A percentile compares a stretch with the other conserved stretches of the same genome.
Conservation (phyloP, 2,888 invertebrate genomes). For the Pterostichus madidus region DNA sequence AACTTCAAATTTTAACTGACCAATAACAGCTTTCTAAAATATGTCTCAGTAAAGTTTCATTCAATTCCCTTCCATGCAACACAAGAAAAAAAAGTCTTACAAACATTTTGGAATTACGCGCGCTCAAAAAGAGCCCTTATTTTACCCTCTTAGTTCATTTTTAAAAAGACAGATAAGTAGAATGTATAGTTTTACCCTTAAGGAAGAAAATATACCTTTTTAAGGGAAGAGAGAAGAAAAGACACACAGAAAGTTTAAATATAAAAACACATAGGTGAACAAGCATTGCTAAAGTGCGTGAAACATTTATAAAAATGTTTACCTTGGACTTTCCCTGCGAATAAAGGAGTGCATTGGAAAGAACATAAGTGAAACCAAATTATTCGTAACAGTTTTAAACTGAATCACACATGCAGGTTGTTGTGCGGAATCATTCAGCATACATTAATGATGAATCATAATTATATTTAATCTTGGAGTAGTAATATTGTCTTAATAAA, state of each 20-base stretch:
- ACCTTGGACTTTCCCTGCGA: conserved; percentile 64
- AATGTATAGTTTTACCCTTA: too few relatives aligned
- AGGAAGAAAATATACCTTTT: conserved; percentile 6
- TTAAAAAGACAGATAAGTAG: background rate
- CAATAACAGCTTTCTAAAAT: too few relatives aligned
- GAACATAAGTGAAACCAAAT: conserved; percentile 59
- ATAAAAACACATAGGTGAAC: conserved; percentile 46
- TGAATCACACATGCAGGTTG: conserved; percentile 50
- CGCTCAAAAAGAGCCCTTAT: too few relatives aligned
- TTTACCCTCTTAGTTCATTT: too few relatives aligned
- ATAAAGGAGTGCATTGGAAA: conserved; percentile 56
- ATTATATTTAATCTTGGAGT: too few relatives aligned
- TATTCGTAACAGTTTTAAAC: conserved; percentile 32
- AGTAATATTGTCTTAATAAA: too few relatives aligned
- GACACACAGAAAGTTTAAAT: conserved; percentile 6
- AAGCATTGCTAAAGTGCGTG: conserved; percentile 57
- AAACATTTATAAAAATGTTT: conserved; percentile 56
- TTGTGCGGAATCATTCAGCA: conserved; percentile 27
- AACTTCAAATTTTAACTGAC: too few relatives aligned
- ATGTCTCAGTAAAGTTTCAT: too few relatives aligned
- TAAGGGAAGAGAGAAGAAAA: background rate
- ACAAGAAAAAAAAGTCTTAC: too few relatives aligned
- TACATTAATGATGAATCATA: too few relatives aligned
- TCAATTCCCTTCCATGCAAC: too few relatives aligned
- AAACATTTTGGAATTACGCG: too few relatives aligned